phyloP scores from a whole-genome alignment of 2,888 invertebrate species.

The Iselma pallidipennis region DNA sequence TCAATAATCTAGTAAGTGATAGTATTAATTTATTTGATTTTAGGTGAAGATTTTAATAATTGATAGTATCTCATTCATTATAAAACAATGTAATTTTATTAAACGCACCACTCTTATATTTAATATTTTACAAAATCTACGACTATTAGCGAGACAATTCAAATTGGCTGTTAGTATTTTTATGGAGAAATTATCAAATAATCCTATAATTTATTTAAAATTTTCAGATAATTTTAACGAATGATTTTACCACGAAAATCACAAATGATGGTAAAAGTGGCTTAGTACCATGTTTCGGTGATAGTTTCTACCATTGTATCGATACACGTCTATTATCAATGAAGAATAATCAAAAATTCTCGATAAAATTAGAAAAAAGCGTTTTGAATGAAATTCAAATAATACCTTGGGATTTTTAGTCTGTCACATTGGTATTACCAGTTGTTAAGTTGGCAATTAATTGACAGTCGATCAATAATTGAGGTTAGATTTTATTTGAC shows the following conservation, averaged over 20 bases:
- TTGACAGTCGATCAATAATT: background rate
- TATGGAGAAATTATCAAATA: background rate
- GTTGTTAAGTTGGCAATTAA: background rate
- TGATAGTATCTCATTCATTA: constrained; percentile 12
- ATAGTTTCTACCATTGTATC: constrained; percentile 11
- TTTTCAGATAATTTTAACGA: constrained; percentile 15
- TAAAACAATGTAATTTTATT: constrained; percentile 1
- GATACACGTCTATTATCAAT: constrained; percentile 12
- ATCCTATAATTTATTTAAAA: background rate
- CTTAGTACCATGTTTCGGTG: constrained; percentile 6
- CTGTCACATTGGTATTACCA: background rate
- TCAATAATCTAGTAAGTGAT: background rate
- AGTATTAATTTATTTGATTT: background rate
- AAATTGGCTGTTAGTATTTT: constrained; percentile 5
- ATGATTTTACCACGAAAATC: constrained; percentile 15
- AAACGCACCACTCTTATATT: constrained; percentile 6
- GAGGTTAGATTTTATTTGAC: background rate
- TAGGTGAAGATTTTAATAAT: constrained; percentile 10
- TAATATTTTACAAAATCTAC: constrained; percentile 8
- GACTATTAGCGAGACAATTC: constrained; percentile 5
- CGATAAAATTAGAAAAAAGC: constrained; percentile 7
- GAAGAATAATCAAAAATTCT: background rate
- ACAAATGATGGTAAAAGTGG: background rate
- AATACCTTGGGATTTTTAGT: background rate
- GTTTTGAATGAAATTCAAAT: background rate